Evolutionary conservation across 2,113 vertebrate species (phyloP).

Genomic region (Butastur rufipennis): DNA sequence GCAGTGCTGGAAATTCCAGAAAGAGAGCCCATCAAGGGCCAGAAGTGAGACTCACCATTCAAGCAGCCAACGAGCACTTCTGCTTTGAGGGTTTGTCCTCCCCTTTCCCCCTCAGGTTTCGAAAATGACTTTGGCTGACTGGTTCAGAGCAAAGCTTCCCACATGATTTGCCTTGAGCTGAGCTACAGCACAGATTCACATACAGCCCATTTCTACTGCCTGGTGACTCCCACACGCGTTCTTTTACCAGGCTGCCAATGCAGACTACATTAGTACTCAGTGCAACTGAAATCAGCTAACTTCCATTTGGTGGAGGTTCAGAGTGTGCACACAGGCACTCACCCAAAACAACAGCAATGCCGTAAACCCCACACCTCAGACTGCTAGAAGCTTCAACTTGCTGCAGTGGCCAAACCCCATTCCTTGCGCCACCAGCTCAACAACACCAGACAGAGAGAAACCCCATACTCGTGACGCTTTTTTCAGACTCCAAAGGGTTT

Average conservation of each 20-base stretch:
- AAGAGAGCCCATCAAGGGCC: background rate
- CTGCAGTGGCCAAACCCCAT: background rate
- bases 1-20: background rate
- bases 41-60: background rate
- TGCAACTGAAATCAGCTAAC: background rate
- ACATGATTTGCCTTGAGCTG: background rate
- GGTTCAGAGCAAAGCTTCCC: background rate
- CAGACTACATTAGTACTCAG: background rate
- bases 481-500: background rate
- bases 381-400: background rate
- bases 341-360: background rate
- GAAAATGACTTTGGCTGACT: background rate
- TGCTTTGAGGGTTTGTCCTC: background rate
- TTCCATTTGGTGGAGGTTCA: background rate
- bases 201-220: background rate
- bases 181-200: slow-evolving; percentile 1
- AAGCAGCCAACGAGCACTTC: background rate
- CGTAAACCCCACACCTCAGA: background rate
- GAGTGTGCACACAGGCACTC: background rate
- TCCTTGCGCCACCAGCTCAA: background rate
- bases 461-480: background rate
- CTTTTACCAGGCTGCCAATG: background rate
- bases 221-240: slow-evolving; percentile 38
- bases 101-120: background rate
- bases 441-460: background rate